These are phyloP conservation scores for Sisyra nigra DNA, from an alignment of 2,888 invertebrate genomes.

Conservation along the genomic window DNA sequence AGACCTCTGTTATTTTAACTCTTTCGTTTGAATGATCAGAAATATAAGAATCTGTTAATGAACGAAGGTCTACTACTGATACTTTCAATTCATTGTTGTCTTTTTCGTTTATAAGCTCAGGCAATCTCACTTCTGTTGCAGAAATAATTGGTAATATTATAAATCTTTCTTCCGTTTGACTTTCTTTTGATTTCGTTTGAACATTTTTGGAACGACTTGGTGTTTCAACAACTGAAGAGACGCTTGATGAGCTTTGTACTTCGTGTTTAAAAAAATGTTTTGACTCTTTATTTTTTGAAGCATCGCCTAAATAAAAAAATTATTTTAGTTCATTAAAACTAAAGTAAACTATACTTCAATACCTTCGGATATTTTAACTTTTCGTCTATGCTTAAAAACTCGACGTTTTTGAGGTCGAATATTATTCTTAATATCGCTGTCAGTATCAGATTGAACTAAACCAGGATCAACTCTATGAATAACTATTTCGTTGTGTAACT, in stretches of 20 bases:
- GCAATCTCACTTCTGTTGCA: no score
- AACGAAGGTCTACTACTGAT: neutral
- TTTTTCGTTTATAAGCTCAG: neutral
- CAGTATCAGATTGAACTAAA: slow-evolving; percentile 1
- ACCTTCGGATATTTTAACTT: slow-evolving; percentile 6
- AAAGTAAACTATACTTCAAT: neutral
- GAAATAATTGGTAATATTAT: neutral
- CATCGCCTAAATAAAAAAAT: neutral
- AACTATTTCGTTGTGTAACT: slow-evolving; percentile 31
- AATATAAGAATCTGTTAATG: slow-evolving; percentile 4
- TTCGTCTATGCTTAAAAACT: slow-evolving; percentile 6
- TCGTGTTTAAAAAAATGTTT: neutral
- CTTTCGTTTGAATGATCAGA: slow-evolving; percentile 5
- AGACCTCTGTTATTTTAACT: slow-evolving; percentile 30
- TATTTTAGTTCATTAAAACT: neutral
- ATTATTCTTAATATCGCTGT: neutral
- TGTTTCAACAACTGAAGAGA: neutral
- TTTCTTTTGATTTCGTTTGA: slow-evolving; percentile 4
- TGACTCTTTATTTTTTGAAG: neutral
- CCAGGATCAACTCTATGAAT: slow-evolving; percentile 17
- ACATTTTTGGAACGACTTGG: neutral
- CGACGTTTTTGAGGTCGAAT: slow-evolving; percentile 2
- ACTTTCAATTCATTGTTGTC: neutral
- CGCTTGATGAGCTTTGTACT: neutral
- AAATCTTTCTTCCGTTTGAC: slow-evolving; percentile 6